Percentiles rank a stretch among this genome's conserved stretches.
Conservation (phyloP, 2,797 vertebrate genomes). For the Myotis vivesi region DNA sequence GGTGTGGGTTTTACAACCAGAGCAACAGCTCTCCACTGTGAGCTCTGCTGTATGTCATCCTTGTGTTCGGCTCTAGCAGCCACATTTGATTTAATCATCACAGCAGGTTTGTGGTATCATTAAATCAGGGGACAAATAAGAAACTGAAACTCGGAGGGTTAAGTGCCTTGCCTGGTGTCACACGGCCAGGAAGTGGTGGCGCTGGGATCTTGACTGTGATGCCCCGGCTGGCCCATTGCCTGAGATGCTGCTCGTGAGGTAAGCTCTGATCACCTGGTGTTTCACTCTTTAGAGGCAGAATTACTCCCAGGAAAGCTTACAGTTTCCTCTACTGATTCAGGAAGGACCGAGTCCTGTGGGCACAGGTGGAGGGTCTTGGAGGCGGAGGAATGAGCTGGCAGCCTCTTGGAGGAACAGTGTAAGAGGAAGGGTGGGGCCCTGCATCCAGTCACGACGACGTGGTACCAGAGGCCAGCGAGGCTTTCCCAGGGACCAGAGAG, state of each 20-base stretch:
- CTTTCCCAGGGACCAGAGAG: background rate
- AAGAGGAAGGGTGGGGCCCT: background rate
- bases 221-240: background rate
- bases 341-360: background rate
- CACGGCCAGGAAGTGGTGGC: background rate
- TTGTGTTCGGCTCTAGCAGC: background rate
- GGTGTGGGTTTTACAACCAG: background rate
- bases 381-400: background rate
- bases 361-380: background rate
- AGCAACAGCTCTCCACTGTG: background rate
- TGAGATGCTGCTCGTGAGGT: background rate
- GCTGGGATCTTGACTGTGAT: background rate
- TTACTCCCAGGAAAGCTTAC: background rate
- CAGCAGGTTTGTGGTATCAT: background rate
- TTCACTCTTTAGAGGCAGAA: background rate
- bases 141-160: background rate
- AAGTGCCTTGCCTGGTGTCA: background rate
- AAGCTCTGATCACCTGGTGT: accelerated
- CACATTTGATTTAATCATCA: background rate
- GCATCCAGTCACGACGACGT: accelerated
- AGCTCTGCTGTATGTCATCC: background rate
- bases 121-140: background rate
- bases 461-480: background rate
- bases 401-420: background rate
- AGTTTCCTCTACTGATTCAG: background rate